Evolutionary conservation across 1,140 invertebrate species (phyloP).

Genomic region (Stegodyphus dumicola): DNA sequence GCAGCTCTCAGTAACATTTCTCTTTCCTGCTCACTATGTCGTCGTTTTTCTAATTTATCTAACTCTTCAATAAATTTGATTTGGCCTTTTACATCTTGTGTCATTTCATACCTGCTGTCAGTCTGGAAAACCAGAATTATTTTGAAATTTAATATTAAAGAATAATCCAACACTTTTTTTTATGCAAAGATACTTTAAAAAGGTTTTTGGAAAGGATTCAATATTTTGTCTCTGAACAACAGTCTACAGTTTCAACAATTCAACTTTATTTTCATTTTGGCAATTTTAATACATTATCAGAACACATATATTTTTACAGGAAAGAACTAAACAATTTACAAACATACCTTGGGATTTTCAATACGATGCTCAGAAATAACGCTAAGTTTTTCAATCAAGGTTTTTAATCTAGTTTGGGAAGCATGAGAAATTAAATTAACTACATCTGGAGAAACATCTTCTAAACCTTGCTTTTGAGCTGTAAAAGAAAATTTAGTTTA

Average conservation of each 20-base stretch:
- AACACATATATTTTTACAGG: neutral
- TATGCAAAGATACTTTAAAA: no score
- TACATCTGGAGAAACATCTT: slow-evolving; percentile 90
- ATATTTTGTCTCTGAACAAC: no score
- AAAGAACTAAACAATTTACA: neutral
- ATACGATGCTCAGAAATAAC: slow-evolving; percentile 94
- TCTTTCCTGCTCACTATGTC: slow-evolving; percentile 93
- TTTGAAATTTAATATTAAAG: no score
- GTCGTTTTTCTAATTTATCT: slow-evolving; percentile 91
- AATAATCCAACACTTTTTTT: no score
- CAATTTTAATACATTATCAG: no score
- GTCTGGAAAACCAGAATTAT: slow-evolving; percentile 71
- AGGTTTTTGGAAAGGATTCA: no score
- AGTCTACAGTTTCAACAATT: no score
- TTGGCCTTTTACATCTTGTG: slow-evolving; percentile 91
- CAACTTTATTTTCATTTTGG: no score
- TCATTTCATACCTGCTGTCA: slow-evolving; percentile 87
- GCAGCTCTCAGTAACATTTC: slow-evolving; percentile 92
- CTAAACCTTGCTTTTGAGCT: slow-evolving; percentile 83
- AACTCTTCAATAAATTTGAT: slow-evolving; percentile 96
- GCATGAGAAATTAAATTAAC: slow-evolving; percentile 92
- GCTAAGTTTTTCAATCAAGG: slow-evolving; percentile 91
- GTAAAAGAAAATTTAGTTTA: neutral
- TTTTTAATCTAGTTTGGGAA: slow-evolving; percentile 92
- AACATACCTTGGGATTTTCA: slow-evolving; percentile 84